These are phyloP conservation scores for Tricholauxania praeusta DNA, from an alignment of 2,888 invertebrate species.

Conservation along the genomic window DNA sequence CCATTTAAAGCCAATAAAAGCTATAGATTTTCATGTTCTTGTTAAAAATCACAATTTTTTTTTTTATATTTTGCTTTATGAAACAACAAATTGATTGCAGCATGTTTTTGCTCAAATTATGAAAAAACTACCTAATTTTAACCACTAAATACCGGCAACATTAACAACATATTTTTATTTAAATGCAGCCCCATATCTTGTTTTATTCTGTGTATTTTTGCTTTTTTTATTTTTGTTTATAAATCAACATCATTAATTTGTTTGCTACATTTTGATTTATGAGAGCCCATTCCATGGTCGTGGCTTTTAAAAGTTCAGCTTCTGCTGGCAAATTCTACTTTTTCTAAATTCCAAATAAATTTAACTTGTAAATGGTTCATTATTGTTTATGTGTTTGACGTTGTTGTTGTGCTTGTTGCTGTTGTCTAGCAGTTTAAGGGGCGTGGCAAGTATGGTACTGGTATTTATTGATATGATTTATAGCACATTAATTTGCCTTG, in stretches of 20 bases:
- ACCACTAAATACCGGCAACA: not conserved
- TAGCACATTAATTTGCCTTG: not conserved
- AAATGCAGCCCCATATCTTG: no score
- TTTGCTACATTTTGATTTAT: not conserved
- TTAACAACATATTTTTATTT: not conserved
- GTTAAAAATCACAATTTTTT: no score
- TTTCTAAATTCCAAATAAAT: constrained; percentile 9
- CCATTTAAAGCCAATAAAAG: no score
- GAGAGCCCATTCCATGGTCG: no score
- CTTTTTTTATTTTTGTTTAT: not conserved
- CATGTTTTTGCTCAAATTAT: constrained; percentile 1
- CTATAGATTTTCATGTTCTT: no score
- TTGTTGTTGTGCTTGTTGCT: not conserved
- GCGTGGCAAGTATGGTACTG: not conserved
- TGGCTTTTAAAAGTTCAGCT: no score
- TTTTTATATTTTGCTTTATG: no score
- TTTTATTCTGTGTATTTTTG: not conserved
- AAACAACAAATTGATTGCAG: not conserved
- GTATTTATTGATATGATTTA: not conserved
- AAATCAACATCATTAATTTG: constrained; percentile 24
- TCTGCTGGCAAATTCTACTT: not conserved
- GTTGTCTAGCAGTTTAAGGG: not conserved
- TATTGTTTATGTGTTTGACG: not conserved
- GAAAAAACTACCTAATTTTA: not conserved
- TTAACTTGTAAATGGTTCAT: not conserved